Conservation (phyloP, 1,140 invertebrate species). For the Orius insidiosus region DNA sequence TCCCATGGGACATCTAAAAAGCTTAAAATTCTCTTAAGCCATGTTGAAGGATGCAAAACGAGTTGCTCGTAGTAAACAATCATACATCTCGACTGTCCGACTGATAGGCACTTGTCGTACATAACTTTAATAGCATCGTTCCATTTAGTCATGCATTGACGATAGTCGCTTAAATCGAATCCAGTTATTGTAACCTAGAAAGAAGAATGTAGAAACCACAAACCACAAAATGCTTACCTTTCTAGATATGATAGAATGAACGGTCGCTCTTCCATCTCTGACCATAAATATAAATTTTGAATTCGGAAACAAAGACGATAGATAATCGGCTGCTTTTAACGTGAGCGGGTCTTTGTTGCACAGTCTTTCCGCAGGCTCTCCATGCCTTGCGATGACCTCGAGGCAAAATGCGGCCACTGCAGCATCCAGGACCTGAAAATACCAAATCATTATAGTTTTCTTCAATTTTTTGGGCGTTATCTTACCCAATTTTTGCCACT, state of each 20-base stretch:
- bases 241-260: conserved; percentile 93
- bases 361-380: conserved; percentile 74
- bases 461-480: too few species aligned
- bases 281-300: conserved; percentile 97
- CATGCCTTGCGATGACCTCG: conserved; percentile 89
- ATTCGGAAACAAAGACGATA: conserved; percentile 42
- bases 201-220: background rate
- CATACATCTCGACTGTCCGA: conserved; percentile 70
- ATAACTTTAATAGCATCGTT: conserved; percentile 87
- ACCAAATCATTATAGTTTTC: too few species aligned
- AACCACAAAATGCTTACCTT: conserved; percentile 38
- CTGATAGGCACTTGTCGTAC: conserved; percentile 81
- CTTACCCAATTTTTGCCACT: too few species aligned
- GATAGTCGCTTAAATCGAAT: conserved; percentile 84
- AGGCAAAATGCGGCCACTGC: conserved; percentile 93
- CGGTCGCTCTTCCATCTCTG: conserved; percentile 89
- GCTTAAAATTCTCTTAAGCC: conserved; percentile 75
- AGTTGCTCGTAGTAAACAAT: conserved; percentile 90
- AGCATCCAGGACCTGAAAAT: conserved; percentile 61
- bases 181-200: conserved; percentile 87
- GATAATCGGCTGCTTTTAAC: conserved; percentile 78
- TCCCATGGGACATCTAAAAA: conserved; percentile 93
- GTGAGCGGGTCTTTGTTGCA: conserved; percentile 99
- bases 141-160: conserved; percentile 90
- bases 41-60: conserved; percentile 77